These are phyloP conservation scores for Rhabdomys pumilio DNA, from an alignment of 2,797 vertebrate species.

Conservation along the genomic window DNA sequence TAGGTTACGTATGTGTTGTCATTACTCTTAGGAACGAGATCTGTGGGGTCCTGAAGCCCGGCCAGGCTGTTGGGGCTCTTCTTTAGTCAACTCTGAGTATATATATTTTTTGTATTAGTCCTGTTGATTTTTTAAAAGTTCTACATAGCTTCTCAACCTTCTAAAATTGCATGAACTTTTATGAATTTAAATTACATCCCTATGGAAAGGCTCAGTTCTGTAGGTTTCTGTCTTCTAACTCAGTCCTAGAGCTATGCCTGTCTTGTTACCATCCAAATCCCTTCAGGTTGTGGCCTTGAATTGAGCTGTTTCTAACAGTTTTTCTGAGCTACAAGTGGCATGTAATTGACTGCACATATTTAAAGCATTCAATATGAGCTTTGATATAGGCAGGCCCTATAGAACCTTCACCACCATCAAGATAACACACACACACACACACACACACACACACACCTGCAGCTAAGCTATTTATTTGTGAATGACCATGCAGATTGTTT, in stretches of 20 bases:
- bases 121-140: background rate
- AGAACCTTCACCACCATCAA: too few relatives aligned
- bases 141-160: background rate
- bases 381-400: background rate
- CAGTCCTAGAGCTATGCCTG: background rate
- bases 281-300: background rate
- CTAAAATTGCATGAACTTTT: background rate
- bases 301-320: background rate
- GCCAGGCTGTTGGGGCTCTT: background rate
- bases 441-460: background rate
- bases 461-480: background rate
- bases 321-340: background rate
- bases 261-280: background rate
- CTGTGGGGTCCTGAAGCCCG: background rate
- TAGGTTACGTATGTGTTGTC: fast-evolving
- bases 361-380: background rate
- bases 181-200: background rate
- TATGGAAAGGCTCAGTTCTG: background rate
- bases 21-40: background rate
- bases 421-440: background rate
- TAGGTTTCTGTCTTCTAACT: background rate
- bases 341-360: too few relatives aligned
- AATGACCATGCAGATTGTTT: background rate
- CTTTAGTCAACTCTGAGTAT: background rate
- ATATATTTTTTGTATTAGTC: background rate